phyloP scores from a whole-genome alignment of 2,797 vertebrate species.

The Enteromius unitaeniatus region DNA sequence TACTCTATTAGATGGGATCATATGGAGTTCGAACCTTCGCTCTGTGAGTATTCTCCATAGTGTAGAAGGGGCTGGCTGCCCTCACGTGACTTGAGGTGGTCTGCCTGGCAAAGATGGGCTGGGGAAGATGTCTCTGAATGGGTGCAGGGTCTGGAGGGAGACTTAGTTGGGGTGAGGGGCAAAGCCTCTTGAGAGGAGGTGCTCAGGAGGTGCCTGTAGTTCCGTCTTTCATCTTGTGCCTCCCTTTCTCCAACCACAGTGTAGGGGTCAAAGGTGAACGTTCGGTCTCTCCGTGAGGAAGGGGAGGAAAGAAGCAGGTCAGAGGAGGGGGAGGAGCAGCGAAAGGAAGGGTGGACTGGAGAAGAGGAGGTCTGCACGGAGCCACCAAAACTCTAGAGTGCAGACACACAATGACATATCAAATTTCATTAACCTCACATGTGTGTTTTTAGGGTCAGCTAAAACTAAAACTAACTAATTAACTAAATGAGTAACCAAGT shows the following conservation, averaged over 20 bases:
- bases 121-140: constrained; percentile 64
- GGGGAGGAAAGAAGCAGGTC: constrained; percentile 57
- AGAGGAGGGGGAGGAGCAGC: constrained; percentile 49
- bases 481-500: background rate
- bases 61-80: constrained; percentile 61
- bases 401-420: constrained; percentile 47
- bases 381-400: constrained; percentile 67
- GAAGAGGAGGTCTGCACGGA: constrained; percentile 72
- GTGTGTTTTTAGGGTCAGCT: background rate
- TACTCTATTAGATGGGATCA: background rate
- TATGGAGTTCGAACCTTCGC: constrained; percentile 73
- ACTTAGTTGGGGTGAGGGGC: background rate
- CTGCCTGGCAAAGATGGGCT: constrained; percentile 71
- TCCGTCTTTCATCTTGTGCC: constrained; percentile 69
- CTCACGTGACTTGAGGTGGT: constrained; percentile 71
- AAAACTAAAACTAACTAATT: background rate
- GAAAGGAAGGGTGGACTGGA: constrained; percentile 67
- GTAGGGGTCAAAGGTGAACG: constrained; percentile 73
- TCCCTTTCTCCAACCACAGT: constrained; percentile 56
- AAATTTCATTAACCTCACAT: background rate
- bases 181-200: constrained; percentile 71
- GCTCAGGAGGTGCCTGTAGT: constrained; percentile 74
- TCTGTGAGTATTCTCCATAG: constrained; percentile 72
- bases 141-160: constrained; percentile 26
- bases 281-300: constrained; percentile 60